Base-by-base conservation (phyloP, 2,113 vertebrate species). In the Ochotona princeps region DNA sequence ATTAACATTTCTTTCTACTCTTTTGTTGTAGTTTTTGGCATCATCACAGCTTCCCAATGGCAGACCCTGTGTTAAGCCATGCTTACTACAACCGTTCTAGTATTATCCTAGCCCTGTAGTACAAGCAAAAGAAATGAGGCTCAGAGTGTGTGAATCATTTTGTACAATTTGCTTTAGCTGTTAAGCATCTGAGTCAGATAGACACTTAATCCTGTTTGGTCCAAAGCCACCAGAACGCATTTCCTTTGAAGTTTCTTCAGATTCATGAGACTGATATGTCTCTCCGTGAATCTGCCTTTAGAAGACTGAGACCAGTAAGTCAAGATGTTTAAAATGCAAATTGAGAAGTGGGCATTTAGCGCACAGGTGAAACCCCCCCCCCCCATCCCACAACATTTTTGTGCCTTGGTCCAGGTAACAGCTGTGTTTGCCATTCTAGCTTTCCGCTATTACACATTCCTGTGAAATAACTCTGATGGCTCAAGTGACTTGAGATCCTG, bases 1-100 rank as follows among this genome's bases (percentile, higher is more conserved):
- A 94, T 91, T n/a, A 95, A 69, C 4, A 49, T 7, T 3, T 7
- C 38, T 44, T 60, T 83, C 87, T 49, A 83, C 26, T 92, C 72
- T 86, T 70, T 21, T 35, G 30, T 67, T 32, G 25, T 32, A 38
- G n/a, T 44, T 54, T 35, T 17, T 84, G 25, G 8, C 75, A 83
- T 57, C 63, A 60, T 5, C 3, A 1, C 57, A 5, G 63, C 84
- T 89, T 83, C 35, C 83, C 20, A n/a, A 38, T 3, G 13, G 15
- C 60, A 79, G 44, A 30, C 15, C 30, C 44, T 66, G 23, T 21
- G 35, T 63, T 85, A 72, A 83, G n/a, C 44, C 80, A 70, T 82
- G 63, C 17, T 75, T 26, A 47, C 21, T 12, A 0, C 23, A 63
- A 28, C 7, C 11, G 1, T 32, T 7, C 17, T 30, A 1, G 60